A percentile compares a stretch with the other conserved stretches of the same genome.
Evolutionary conservation across 1,140 invertebrate species (phyloP).

Genomic region (Adelges cooleyi): DNA sequence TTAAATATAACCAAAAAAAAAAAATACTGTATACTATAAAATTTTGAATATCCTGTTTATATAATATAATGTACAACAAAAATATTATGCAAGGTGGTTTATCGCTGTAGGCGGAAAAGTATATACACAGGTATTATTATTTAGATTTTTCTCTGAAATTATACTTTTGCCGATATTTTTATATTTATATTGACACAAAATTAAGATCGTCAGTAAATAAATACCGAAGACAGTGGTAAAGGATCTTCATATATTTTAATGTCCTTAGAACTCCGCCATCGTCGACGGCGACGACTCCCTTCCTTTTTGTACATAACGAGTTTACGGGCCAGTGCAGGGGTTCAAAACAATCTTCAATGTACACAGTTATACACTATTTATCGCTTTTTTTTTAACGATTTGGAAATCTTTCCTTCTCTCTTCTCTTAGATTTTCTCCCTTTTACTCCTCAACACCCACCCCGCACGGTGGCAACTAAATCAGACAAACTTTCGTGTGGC

Average conservation of each 20-base stretch:
- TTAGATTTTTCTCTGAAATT: no score
- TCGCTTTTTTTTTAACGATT: background rate
- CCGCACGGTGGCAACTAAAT: background rate
- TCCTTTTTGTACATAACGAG: slow-evolving; percentile 6
- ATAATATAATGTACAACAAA: no score
- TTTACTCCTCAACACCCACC: background rate
- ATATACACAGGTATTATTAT: no score
- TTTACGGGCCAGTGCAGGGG: slow-evolving; percentile 21
- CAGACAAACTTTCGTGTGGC: slow-evolving; percentile 1
- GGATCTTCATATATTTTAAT: slow-evolving; percentile 23
- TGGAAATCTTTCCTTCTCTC: background rate
- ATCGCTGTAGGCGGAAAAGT: no score
- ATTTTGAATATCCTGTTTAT: no score
- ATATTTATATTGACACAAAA: slow-evolving; percentile 23
- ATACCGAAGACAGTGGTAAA: background rate
- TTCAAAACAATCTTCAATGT: slow-evolving; percentile 20
- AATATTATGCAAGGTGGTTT: no score
- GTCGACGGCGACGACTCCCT: background rate
- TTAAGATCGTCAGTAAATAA: slow-evolving; percentile 17
- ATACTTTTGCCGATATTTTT: slow-evolving; percentile 30
- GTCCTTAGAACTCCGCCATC: background rate
- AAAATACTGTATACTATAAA: no score
- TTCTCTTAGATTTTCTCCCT: background rate
- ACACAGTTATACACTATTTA: background rate
- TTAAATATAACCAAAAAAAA: no score